phyloP scores from a whole-genome alignment of 2,888 invertebrate genomes.

The Desoria tigrina region DNA sequence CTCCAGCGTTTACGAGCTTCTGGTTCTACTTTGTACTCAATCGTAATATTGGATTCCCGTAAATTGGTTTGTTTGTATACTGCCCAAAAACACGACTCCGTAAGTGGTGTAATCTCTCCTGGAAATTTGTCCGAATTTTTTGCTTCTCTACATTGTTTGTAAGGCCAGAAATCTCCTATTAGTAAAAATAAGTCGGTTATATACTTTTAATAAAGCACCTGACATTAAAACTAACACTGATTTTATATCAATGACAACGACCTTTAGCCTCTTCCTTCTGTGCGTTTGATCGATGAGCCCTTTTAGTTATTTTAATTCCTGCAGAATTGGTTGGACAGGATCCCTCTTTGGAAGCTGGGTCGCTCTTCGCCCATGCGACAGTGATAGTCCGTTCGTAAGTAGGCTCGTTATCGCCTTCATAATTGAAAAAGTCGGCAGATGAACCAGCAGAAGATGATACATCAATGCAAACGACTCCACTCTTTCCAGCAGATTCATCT shows the following conservation, averaged over 20 bases:
- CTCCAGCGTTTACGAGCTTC: conserved; percentile 52
- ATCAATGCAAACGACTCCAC: conserved; percentile 48
- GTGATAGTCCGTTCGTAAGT: conserved; percentile 49
- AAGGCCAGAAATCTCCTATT: conserved; percentile 49
- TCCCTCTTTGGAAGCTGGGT: conserved; percentile 37
- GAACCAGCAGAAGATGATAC: conserved; percentile 35
- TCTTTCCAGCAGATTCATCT: conserved; percentile 43
- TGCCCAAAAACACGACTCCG: conserved; percentile 48
- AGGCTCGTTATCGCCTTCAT: conserved; percentile 50
- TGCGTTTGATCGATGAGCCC: conserved; percentile 45
- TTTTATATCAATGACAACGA: no score
- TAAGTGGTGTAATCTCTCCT: conserved; percentile 45
- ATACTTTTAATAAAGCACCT: no score
- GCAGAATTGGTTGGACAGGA: conserved; percentile 46
- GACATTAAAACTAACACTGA: no score
- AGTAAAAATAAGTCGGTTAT: no score
- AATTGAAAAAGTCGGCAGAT: conserved; percentile 45
- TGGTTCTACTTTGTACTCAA: conserved; percentile 51
- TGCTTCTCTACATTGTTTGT: conserved; percentile 48
- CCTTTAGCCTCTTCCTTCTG: conserved; percentile 49
- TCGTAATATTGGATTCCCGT: conserved; percentile 51
- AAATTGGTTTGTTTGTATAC: conserved; percentile 51
- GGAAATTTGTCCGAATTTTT: conserved; percentile 43
- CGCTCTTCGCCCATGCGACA: conserved; percentile 44
- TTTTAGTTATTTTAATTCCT: conserved; percentile 46